phyloP scores from a whole-genome alignment of 2,888 invertebrate species.

The Tetrapedia diversipes region DNA sequence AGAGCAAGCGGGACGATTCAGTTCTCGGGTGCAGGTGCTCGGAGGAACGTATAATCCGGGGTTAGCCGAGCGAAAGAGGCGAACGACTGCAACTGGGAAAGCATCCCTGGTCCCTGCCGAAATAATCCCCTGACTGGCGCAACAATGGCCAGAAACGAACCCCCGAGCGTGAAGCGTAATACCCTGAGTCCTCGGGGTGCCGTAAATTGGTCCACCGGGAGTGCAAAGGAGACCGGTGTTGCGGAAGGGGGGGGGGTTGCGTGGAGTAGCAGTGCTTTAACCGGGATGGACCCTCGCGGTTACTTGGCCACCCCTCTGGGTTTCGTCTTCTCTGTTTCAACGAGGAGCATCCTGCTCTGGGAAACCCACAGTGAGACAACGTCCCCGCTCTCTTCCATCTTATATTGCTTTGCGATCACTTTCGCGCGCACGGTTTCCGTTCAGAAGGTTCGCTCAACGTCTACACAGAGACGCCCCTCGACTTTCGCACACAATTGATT shows the following conservation, averaged over 20 bases:
- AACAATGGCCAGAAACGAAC: slow-evolving; percentile 78
- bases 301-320: slow-evolving; percentile 63
- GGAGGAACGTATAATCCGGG: slow-evolving; percentile 50
- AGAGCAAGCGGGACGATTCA: slow-evolving; percentile 21
- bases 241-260: slow-evolving; percentile 13
- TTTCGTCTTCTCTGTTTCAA: slow-evolving; percentile 60
- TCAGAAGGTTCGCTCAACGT: no score
- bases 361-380: slow-evolving; percentile 40
- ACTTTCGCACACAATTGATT: no score
- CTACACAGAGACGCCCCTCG: no score
- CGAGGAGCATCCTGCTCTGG: slow-evolving; percentile 49
- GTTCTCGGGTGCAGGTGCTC: slow-evolving; percentile 59
- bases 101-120: slow-evolving; percentile 58
- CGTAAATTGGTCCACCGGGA: slow-evolving; percentile 79
- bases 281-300: slow-evolving; percentile 61
- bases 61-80: slow-evolving; percentile 47
- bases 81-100: slow-evolving; percentile 56
- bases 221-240: slow-evolving; percentile 53
- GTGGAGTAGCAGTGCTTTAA: slow-evolving; percentile 52
- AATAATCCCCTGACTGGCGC: slow-evolving; percentile 72
- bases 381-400: slow-evolving; percentile 24
- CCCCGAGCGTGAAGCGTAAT: slow-evolving; percentile 71
- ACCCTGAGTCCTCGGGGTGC: slow-evolving; percentile 74
- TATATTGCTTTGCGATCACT: slow-evolving; percentile 50
- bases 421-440: slow-evolving; percentile 20